Base-by-base conservation (phyloP, 2,113 vertebrate genomes). In the Rutilus rutilus region DNA sequence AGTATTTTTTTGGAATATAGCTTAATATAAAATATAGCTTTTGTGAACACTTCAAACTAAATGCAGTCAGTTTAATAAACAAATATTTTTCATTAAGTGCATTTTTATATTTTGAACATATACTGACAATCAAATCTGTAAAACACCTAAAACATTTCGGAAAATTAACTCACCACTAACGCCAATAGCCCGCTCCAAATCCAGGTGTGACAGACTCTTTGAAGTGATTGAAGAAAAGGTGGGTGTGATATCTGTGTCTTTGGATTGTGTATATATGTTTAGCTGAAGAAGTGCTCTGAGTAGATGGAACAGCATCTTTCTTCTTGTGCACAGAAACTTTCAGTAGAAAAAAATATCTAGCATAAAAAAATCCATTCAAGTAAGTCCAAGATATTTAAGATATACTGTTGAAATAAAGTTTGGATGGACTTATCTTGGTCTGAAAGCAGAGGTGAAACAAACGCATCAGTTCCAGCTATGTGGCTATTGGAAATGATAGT, bases 271-370 rank as follows among this genome's bases (percentile, higher is more conserved):
- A n/a, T 60, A 67, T 10, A 82, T n/a, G n/a, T 85, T 82, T 17
- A 87, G 25, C 69, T 85, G 78, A 39, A 87, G 71, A 52, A 87
- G 82, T 36, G 82, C 33, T 74, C 54, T 73, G 67, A 87, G 25
- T n/a, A 87, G 45, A 85, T 81, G 6, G 27, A 87, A 82, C 1
- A 80, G 45, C 86, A 87, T 87, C 59, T 80, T 47, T 27, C 12
- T 85, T 33, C 36, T 62, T 54, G 25, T 54, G 74, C 45, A 33
- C 47, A 80, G 8, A 86, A 60, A 57, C 33, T 60, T 39, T 50
- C 42, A 50, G 1, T 23, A 4, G 25, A 14, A n/a, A 23, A 30
- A 52, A 50, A 4, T 7, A 67, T 50, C 25, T 47, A 47, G 39
- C 2, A 6, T 80, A 14, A 47, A 10, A 30, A 64, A 47, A 25